Conservation (phyloP, 2,888 invertebrate genomes). For the Agrochola lychnidis region DNA sequence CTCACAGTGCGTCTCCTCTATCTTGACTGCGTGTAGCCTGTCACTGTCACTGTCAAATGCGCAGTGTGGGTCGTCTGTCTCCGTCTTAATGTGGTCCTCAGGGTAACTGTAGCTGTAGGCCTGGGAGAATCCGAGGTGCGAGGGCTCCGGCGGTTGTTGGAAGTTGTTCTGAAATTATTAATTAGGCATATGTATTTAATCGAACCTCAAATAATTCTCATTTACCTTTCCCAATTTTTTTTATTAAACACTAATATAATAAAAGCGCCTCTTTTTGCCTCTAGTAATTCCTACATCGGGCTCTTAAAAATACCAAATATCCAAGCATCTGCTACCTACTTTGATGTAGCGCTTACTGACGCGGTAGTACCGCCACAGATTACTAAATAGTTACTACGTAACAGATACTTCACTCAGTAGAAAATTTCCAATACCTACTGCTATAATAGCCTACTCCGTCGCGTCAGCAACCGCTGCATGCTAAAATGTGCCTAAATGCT, state of each 20-base stretch:
- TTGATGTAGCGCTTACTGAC: neutral
- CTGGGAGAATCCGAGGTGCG: conserved; percentile 22
- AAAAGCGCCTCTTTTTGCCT: neutral
- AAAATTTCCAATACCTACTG: too few species aligned
- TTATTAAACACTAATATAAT: neutral
- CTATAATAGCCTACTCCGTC: too few species aligned
- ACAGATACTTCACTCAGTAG: too few species aligned
- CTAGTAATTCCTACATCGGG: neutral
- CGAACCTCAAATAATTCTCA: neutral
- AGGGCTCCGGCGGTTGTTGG: neutral
- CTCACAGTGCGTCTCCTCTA: conserved; percentile 74
- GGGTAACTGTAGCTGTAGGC: neutral
- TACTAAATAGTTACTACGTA: too few species aligned
- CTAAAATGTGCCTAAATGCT: too few species aligned
- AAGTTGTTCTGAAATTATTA: conserved; percentile 47
- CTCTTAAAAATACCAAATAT: neutral
- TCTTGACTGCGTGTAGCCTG: conserved; percentile 53
- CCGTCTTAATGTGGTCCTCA: conserved; percentile 30
- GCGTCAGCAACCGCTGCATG: too few species aligned
- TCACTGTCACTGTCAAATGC: neutral
- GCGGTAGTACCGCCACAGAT: too few species aligned
- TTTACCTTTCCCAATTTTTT: neutral
- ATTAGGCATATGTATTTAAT: neutral
- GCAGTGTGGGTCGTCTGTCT: conserved; percentile 17
- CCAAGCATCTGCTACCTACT: neutral